Evolutionary conservation across 2,797 vertebrate genomes (phyloP), one percentile per base, ranked within the genome.

Genomic region (Onychomys arenicola): DNA sequence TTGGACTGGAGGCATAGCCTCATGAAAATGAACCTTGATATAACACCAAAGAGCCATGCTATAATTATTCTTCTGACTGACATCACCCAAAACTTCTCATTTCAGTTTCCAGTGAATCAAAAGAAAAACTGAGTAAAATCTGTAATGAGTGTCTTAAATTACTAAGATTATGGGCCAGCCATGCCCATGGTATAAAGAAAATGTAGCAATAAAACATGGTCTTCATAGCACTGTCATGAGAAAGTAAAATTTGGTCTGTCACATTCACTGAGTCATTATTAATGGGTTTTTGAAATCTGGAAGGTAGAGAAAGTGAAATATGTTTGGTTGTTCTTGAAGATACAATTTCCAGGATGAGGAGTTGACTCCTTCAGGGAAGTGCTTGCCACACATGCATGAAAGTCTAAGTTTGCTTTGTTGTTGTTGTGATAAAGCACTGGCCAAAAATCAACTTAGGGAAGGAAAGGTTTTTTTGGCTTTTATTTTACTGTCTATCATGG

Each of bases 141-240:
- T 21, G 29, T 73, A 29, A 93, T 63, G 59, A 85, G 27, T 71
- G 55, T 84, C 87, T 61, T 81, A 80, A 77, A 89, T 95, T 73
- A 90, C 3, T 49, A 80, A 52, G 23, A 81, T 93, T 84, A 32
- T 55, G 43, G 82, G 57, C 87, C 80, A 89, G 32, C 34, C 19
- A 52, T 65, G 49, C 5, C 4, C 49, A 40, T 85, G 23, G 61
- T 82, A 25, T 14, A 76, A 78, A 69, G 40, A 76, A 63, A 94
- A 94, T 46, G 5, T 21, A 93, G 57, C n/a, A 92, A 93, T 78
- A 89, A 95, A 85, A 89, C 49, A 52, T 52, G 77, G 77, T 82
- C 52, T 69, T 90, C 40, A 40, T 37, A 59, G 57, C 27, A 21
- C 5, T 43, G n/a, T n/a, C 27, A 46, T 2, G 13, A 69, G 16